Evolutionary conservation across 2,113 vertebrate genomes (phyloP), one percentile per base, ranked within the genome.

Genomic region (Cryptomyrus ogoouensis): DNA sequence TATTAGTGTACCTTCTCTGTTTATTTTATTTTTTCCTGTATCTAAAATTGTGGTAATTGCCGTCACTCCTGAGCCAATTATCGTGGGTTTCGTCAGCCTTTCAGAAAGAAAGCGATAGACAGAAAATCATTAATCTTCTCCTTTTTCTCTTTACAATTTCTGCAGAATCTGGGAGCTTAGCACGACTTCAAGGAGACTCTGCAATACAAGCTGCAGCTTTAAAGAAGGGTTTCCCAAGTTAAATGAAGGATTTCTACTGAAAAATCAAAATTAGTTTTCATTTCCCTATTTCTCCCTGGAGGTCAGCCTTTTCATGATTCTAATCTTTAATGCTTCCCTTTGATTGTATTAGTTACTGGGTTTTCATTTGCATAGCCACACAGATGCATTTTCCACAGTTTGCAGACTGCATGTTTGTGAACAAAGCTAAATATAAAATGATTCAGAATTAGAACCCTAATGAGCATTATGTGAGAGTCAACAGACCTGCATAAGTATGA

Each of bases 61-160:
- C 50, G 24, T 90, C 52, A 70, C 47, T 83, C 83, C 42, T 85
- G 31, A 66, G 84, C 56, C 70, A 91, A 66, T 91, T 91, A 89
- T 88, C 87, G 47, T 87, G 50, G 70, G 74, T 90, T 90, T 88
- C 89, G n/a, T 80, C 24, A 66, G 47, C 83, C 58, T 87, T 87
- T 42, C 56, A 88, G 49, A 17, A 77, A 58, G 89, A 80, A 88
- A 66, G 56, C 74, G 53, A 66, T 84, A 49, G 77, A 80, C 21
- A 91, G 52, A 50, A 91, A 86, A 86, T 90, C n/a, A 89, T 92
- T 90, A 91, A 92, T 91, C 89, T 88, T 87, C 35, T 87, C 44
- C 31, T 90, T 83, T 87, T 47, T 42, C 90, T 47, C 83, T 13
- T 83, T 44, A 90, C 88, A 91, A 50, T 87, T 74, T 83, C 39